A percentile compares a stretch with the other conserved stretches of the same genome.
phyloP scores from a whole-genome alignment of 2,888 invertebrate genomes.

The Trichopria drosophilae region DNA sequence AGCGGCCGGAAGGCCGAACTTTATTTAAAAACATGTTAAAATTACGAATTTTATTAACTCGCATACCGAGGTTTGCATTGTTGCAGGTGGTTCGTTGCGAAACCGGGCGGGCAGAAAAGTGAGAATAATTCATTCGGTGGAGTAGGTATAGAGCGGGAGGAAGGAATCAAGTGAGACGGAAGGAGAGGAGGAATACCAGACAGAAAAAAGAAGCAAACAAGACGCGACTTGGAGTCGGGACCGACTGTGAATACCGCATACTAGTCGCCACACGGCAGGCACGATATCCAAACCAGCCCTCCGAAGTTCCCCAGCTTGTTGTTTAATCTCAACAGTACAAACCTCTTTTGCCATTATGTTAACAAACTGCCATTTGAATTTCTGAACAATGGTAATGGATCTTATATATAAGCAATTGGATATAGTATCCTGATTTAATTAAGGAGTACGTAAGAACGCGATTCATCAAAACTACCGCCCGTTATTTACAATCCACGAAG shows the following conservation, averaged over 20 bases:
- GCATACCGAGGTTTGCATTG: slow-evolving; percentile 22
- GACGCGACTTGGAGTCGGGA: slow-evolving; percentile 31
- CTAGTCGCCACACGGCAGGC: slow-evolving; percentile 18
- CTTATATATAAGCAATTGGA: no score
- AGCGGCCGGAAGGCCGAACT: no score
- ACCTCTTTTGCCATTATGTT: slow-evolving; percentile 5
- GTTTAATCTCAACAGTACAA: slow-evolving; percentile 13
- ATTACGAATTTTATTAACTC: no score
- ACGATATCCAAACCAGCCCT: slow-evolving; percentile 37
- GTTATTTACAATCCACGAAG: no score
- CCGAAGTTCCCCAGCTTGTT: slow-evolving; percentile 20
- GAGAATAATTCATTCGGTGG: slow-evolving; percentile 35
- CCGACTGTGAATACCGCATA: slow-evolving; percentile 32
- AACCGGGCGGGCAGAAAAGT: slow-evolving; percentile 31
- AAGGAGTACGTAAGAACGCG: no score
- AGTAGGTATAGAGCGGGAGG: slow-evolving; percentile 29
- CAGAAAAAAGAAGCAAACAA: slow-evolving; percentile 32
- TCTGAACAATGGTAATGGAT: no score
- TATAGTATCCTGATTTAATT: no score
- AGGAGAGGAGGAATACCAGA: slow-evolving; percentile 28
- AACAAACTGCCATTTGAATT: no score
- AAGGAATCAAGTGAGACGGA: slow-evolving; percentile 18
- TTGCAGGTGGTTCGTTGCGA: slow-evolving; percentile 27
- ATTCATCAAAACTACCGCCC: no score
- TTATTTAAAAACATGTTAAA: no score